Base-by-base conservation (phyloP, 1,140 invertebrate species). In the Trichonephila inaurata region DNA sequence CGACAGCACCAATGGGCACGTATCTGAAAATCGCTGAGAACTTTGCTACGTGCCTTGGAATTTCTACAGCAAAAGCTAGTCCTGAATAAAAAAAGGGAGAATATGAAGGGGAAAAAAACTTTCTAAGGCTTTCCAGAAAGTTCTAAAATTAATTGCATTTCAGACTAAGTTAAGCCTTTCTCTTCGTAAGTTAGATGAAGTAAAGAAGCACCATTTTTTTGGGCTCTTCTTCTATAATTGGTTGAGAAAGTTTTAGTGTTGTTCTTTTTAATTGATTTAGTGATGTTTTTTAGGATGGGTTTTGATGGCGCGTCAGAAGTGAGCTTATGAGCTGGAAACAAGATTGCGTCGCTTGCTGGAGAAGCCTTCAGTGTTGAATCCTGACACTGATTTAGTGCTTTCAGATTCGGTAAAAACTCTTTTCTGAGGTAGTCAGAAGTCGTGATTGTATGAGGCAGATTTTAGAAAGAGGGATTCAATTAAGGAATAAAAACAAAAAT, bases 211-310 rank as follows among this genome's bases (percentile, higher is more conserved):
- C 8, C 7, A 12, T 77, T 33, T 77, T 77, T 77, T 40, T 0
- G 28, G 28, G 28, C 28, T 28, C 5, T 28, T 77, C 69, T 77
- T 77, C 24, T 33, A 77, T 77, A 77, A 77, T 77, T 77, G 69
- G 24, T 77, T 77, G 24, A 5, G 69, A 40, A 24, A 77, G 69
- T 77, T 77, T 77, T 77, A 77, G 28, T 24, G 69, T 77, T 28
- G 28, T 28, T 77, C 69, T 77, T 77, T 77, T 77, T 77, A 77
- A 77, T 77, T 77, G 69, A 77, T 77, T 77, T 77, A 77, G 69
- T 77, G 69, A 77, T 77, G 12, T 77, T 40, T 77, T 77, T 77
- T 77, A 40, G 64, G n/a, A 5, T 21, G 64, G 21, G 64, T 69
- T 21, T 69, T 24, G 64, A n/a, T 69, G 6, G 64, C 1, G 10